These are phyloP conservation scores for Macrocentrus cingulum DNA, from an alignment of 1,140 invertebrate genomes.

Conservation along the genomic window DNA sequence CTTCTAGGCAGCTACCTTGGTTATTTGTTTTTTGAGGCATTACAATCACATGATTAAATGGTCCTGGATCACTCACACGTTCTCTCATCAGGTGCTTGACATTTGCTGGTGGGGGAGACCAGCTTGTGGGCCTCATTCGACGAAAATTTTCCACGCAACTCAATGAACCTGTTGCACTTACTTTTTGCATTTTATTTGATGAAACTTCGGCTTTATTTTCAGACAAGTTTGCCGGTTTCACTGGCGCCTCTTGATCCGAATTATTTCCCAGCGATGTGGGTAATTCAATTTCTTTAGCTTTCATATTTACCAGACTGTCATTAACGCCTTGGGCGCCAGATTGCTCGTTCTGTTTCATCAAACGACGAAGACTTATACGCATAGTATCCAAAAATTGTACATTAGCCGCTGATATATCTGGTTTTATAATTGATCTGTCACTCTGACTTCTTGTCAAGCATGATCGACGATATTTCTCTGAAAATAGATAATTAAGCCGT, in stretches of 20 bases:
- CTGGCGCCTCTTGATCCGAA: slow-evolving; percentile 2
- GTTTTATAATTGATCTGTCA: slow-evolving; percentile 40
- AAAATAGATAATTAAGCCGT: background rate
- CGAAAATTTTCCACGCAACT: slow-evolving; percentile 41
- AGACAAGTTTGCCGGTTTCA: background rate
- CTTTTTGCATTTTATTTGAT: background rate
- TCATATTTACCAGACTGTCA: background rate
- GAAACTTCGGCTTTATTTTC: slow-evolving; percentile 23
- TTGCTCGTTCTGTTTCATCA: slow-evolving; percentile 36
- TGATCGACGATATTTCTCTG: slow-evolving; percentile 24
- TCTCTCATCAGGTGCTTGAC: slow-evolving; percentile 33
- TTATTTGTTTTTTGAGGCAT: slow-evolving; percentile 17
- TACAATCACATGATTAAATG: slow-evolving; percentile 16
- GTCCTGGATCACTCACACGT: slow-evolving; percentile 33
- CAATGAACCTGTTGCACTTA: background rate
- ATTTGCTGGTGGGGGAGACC: slow-evolving; percentile 50
- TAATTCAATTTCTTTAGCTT: slow-evolving; percentile 1
- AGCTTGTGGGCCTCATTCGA: slow-evolving; percentile 50
- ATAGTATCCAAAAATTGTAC: slow-evolving; percentile 72
- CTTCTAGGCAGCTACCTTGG: background rate
- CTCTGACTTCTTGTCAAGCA: slow-evolving; percentile 50
- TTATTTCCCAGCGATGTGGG: background rate
- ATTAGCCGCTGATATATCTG: slow-evolving; percentile 40
- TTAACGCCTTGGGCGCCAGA: background rate
- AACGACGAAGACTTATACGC: slow-evolving; percentile 70